Conservation (phyloP, 2,113 vertebrate species). For the Urocitellus parryii region DNA sequence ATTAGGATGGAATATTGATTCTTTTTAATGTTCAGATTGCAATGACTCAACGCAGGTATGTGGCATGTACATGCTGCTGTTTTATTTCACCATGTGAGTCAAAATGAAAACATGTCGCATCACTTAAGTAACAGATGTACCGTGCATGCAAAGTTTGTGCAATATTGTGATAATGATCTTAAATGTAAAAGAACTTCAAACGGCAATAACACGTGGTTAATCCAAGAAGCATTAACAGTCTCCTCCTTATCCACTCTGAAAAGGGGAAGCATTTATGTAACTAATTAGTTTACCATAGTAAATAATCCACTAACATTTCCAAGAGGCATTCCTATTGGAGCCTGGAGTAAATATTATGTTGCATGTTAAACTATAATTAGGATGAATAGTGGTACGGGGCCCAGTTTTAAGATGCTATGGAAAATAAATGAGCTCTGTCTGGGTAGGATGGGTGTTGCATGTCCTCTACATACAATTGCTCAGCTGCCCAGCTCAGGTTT, state of each 20-base stretch:
- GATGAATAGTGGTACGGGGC: constrained; percentile 75
- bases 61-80: background rate
- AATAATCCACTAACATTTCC: constrained; percentile 88
- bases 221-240: constrained; percentile 85
- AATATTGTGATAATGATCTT: constrained; percentile 67
- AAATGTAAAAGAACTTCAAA: constrained; percentile 86
- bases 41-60: background rate
- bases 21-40: background rate
- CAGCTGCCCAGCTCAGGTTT: background rate
- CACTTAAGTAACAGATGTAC: constrained; percentile 67
- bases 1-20: background rate
- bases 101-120: constrained; percentile 65
- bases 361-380: constrained; percentile 88
- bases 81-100: constrained; percentile 56
- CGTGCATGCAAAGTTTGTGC: constrained; percentile 59
- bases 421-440: constrained; percentile 82
- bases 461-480: constrained; percentile 31
- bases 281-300: constrained; percentile 86
- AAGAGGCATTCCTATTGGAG: constrained; percentile 82
- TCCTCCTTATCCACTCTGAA: constrained; percentile 71
- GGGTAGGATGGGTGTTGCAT: constrained; percentile 69
- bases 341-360: constrained; percentile 87
- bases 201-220: constrained; percentile 78
- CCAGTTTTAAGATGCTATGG: constrained; percentile 84
- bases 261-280: constrained; percentile 84